Evolutionary conservation across 2,797 vertebrate genomes (phyloP).

Genomic region (Manis javanica): DNA sequence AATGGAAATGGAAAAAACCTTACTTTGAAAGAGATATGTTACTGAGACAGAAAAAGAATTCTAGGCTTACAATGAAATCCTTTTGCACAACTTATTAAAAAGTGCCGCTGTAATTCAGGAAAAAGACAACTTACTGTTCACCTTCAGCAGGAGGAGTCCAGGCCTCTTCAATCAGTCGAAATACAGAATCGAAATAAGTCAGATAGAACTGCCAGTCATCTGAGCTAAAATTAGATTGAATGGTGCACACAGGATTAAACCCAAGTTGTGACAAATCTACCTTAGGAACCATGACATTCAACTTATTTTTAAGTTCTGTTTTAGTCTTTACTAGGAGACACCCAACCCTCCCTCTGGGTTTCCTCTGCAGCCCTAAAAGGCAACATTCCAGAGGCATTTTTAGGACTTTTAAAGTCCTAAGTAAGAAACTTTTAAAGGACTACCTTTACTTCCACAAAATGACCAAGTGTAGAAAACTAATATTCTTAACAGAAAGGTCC

Average conservation of each 20-base stretch:
- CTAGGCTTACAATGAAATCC: not conserved
- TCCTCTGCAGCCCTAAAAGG: not conserved
- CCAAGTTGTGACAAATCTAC: slow-evolving; percentile 33
- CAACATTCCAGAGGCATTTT: not conserved
- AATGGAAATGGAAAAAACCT: not conserved
- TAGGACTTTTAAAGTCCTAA: not conserved
- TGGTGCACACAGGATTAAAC: slow-evolving; percentile 71
- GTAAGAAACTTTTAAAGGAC: not conserved
- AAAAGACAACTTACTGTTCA: slow-evolving; percentile 92
- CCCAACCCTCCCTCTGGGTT: not conserved
- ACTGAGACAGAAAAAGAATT: slow-evolving; percentile 3
- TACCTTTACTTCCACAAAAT: slow-evolving; percentile 35
- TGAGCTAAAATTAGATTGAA: slow-evolving; percentile 90
- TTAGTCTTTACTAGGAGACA: not conserved
- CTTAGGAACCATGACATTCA: slow-evolving; percentile 11
- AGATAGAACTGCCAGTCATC: slow-evolving; percentile 99
- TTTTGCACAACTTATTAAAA: slow-evolving; percentile 16
- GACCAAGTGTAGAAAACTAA: not conserved
- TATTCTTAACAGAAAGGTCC: not conserved
- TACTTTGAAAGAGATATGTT: slow-evolving; percentile 37
- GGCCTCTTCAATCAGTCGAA: slow-evolving; percentile 94
- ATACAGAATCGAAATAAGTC: slow-evolving; percentile 96
- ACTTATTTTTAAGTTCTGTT: not conserved
- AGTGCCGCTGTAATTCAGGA: slow-evolving; percentile 39
- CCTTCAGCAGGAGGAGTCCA: slow-evolving; percentile 94